Base-by-base conservation (phyloP, 2,797 vertebrate species). In the Myoxocephalus aenaeus region DNA sequence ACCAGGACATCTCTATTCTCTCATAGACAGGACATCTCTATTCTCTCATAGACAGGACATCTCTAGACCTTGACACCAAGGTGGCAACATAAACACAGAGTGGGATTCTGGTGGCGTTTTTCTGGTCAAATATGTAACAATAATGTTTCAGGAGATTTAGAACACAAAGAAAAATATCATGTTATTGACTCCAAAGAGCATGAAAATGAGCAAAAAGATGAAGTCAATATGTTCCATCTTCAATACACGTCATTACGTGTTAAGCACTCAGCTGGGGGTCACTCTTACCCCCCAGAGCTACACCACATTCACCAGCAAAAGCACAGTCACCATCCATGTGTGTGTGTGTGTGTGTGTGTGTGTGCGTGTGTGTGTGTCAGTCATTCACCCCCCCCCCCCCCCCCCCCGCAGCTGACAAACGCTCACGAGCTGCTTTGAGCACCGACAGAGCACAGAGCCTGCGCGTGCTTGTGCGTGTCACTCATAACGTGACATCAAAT, bases 401-500 rank as follows among this genome's bases (percentile, higher is more conserved):
- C n/a, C n/a, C n/a, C n/a, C 25, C 25, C 2, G 25, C 25, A 27
- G 25, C 25, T 27, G 25, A 27, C 25, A 27, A 27, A 27, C 25
- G 25, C 2, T 1, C 25, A 27, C 1, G 25, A 27, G 25, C 25
- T 27, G 25, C 25, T 27, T 27, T 27, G 25, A 27, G 25, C 25
- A 27, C 25, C 25, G 25, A 27, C 25, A 27, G 25, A 27, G 25
- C 25, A 32, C 32, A 32, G 4, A 32, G 32, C 32, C 32, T 32
- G 32, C 32, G 32, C 12, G 11, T 14, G 40, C 10, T 10, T 13
- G n/a, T n/a, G n/a, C n/a, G n/a, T n/a, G 20, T 25, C 48, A 66
- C 53, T 80, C 38, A 66, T 8, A 63, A 73, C 51, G 77, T 82
- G 83, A 40, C 82, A 80, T 87, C 77, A 86, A 65, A 87, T 69